Evolutionary conservation across 2,113 vertebrate genomes (phyloP).

Genomic region (Riparia riparia): DNA sequence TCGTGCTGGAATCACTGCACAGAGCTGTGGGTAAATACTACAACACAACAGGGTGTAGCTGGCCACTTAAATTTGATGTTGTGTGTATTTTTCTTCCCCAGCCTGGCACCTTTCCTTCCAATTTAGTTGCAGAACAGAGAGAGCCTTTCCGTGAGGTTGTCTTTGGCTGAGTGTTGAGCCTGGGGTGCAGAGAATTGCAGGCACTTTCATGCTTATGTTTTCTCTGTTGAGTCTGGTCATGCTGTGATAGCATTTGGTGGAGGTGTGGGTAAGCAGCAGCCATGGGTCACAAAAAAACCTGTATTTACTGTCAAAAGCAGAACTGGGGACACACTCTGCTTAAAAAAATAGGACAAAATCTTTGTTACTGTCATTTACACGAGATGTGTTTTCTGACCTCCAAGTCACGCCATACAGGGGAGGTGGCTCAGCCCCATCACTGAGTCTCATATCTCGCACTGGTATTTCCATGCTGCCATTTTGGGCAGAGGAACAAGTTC

Average conservation of each 20-base stretch:
- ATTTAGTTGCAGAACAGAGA: background rate
- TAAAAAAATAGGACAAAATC: background rate
- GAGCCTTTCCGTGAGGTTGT: background rate
- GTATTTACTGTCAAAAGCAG: background rate
- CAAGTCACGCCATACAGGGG: background rate
- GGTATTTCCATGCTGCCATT: conserved; percentile 2
- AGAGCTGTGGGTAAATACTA: background rate
- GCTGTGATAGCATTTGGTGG: background rate
- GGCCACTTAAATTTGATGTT: background rate
- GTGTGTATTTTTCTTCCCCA: background rate
- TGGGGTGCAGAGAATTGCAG: background rate
- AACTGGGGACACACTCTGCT: rapidly evolving
- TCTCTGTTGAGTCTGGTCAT: background rate
- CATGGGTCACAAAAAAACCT: background rate
- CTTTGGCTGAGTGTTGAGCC: background rate
- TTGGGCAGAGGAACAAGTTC: conserved; percentile 28
- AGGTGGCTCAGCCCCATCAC: background rate
- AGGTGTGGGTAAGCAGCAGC: background rate
- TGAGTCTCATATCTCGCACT: rapidly evolving
- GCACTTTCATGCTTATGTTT: background rate
- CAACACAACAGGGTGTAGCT: background rate
- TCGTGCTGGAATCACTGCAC: background rate
- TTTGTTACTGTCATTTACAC: rapidly evolving
- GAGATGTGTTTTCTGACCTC: background rate
- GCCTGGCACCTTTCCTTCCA: background rate